Percentiles rank a stretch among this genome's conserved stretches.
Evolutionary conservation across 2,113 vertebrate genomes (phyloP).

Genomic region (Microcebus ravelobensis): DNA sequence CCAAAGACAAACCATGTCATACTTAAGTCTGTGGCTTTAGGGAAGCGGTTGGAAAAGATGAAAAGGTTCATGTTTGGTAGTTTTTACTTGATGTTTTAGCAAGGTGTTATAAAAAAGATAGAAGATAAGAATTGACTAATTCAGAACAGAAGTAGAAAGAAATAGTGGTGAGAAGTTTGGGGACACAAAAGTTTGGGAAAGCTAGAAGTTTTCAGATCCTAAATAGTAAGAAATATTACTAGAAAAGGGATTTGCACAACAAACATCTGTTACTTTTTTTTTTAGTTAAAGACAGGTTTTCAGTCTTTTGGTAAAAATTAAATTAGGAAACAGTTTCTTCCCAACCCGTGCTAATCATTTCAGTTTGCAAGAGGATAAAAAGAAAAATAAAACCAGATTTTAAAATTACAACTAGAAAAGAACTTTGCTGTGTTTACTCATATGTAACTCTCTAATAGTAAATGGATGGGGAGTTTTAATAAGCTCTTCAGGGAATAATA

Average conservation of each 20-base stretch:
- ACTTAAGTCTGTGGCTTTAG: neutral
- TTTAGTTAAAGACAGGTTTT: neutral
- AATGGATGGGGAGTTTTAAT: neutral
- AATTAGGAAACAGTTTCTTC: neutral
- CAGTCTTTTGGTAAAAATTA: neutral
- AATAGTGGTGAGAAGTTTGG: neutral
- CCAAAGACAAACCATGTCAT: neutral
- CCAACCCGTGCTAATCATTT: neutral
- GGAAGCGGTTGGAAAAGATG: neutral
- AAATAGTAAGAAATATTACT: neutral
- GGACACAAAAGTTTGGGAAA: neutral
- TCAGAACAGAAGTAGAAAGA: neutral
- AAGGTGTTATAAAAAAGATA: neutral
- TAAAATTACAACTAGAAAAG: neutral
- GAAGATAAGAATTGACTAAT: neutral
- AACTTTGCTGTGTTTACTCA: neutral
- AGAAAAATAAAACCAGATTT: neutral
- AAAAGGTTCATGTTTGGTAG: neutral
- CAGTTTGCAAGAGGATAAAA: neutral
- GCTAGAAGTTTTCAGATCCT: neutral
- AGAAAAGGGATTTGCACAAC: neutral
- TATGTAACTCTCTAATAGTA: neutral
- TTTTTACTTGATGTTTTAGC: neutral
- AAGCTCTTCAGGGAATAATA: neutral
- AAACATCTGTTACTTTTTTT: neutral